Percentiles rank a stretch among this genome's conserved stretches.
phyloP scores from a whole-genome alignment of 92 coral and sea anemone species.

The Montipora capitata region DNA sequence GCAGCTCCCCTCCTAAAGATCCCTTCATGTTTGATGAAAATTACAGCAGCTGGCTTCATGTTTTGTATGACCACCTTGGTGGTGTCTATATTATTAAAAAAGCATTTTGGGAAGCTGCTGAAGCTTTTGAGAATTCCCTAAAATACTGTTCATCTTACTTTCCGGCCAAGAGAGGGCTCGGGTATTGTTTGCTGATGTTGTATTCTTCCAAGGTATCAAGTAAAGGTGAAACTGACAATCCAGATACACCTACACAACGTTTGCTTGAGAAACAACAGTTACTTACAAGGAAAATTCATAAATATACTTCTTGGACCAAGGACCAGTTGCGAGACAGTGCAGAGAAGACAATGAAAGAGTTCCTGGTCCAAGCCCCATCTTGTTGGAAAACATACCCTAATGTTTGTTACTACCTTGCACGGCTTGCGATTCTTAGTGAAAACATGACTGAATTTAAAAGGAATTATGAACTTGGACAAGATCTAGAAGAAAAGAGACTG shows the following conservation, averaged over 20 bases:
- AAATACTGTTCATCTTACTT: slow-evolving; percentile 61
- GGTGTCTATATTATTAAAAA: slow-evolving; percentile 46
- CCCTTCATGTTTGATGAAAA: slow-evolving; percentile 62
- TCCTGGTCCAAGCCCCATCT: slow-evolving; percentile 74
- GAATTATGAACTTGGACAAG: slow-evolving; percentile 77
- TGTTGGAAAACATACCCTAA: slow-evolving; percentile 86
- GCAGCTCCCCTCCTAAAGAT: slow-evolving; percentile 34
- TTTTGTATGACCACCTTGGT: slow-evolving; percentile 59
- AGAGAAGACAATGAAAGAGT: slow-evolving; percentile 56
- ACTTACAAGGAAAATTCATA: background rate
- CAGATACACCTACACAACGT: background rate
- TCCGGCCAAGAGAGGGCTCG: slow-evolving; percentile 79
- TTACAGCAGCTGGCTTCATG: slow-evolving; percentile 85
- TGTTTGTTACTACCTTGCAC: slow-evolving; percentile 79
- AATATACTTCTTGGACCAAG: slow-evolving; percentile 30
- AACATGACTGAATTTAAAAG: slow-evolving; percentile 40
- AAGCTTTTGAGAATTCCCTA: slow-evolving; percentile 79
- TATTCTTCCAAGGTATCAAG: background rate
- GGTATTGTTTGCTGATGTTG: slow-evolving; percentile 24
- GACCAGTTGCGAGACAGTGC: slow-evolving; percentile 12
- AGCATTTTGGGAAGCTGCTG: slow-evolving; percentile 54
- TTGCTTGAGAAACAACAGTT: background rate
- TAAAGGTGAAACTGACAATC: background rate
- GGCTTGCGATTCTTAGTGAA: background rate
- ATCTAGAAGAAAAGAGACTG: slow-evolving; percentile 81